phyloP scores from a whole-genome alignment of 1,140 invertebrate genomes.

The Platorchestia sp. region DNA sequence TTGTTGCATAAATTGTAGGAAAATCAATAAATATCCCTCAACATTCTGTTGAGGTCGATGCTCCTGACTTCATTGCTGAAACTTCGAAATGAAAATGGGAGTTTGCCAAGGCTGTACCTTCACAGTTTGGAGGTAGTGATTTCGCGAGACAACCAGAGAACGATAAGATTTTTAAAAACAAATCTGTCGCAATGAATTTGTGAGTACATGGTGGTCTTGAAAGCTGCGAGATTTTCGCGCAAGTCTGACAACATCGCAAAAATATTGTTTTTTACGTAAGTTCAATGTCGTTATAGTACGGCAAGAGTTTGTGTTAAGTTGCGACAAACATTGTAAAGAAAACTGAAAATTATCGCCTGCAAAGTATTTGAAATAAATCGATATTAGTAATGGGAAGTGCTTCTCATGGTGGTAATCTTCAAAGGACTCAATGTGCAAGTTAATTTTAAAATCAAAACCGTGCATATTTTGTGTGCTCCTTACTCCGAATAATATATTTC shows the following conservation, averaged over 20 bases:
- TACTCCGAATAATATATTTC: no score
- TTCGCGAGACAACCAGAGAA: not conserved
- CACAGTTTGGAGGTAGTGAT: not conserved
- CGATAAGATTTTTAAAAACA: not conserved
- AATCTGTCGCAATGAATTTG: not conserved
- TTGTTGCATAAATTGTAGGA: not conserved
- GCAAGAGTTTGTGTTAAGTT: not conserved
- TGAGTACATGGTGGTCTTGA: not conserved
- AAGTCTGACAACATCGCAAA: not conserved
- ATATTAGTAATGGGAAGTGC: not conserved
- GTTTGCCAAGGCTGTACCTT: not conserved
- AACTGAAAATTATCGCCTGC: not conserved
- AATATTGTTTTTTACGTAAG: not conserved
- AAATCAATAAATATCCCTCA: not conserved
- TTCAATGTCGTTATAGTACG: not conserved
- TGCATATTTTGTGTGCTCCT: no score
- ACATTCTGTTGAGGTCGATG: not conserved
- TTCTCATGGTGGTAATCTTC: not conserved
- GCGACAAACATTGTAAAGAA: not conserved
- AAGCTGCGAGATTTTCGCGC: not conserved
- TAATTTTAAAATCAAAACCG: not conserved
- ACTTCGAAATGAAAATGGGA: not conserved
- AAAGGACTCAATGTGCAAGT: not conserved
- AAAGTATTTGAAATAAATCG: not conserved
- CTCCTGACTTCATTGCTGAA: not conserved